These are phyloP conservation scores for Lasioglossum zephyrum DNA, from an alignment of 2,888 invertebrate genomes.

Conservation along the genomic window DNA sequence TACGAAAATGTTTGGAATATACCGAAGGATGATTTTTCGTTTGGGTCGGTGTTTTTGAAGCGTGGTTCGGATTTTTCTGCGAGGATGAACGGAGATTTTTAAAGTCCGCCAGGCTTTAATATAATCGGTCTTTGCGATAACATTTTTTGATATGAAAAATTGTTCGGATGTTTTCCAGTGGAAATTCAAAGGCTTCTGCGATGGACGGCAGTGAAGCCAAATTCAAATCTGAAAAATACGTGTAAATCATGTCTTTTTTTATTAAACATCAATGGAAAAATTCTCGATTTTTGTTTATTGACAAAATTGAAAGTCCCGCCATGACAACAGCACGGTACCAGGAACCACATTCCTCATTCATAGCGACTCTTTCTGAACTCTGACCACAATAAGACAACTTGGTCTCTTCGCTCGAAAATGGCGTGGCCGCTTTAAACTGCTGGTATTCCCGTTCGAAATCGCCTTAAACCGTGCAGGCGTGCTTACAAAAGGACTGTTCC, in stretches of 20 bases:
- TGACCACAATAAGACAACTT: background rate
- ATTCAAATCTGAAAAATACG: background rate
- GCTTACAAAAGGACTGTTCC: constrained; percentile 9
- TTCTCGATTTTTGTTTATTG: background rate
- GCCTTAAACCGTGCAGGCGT: constrained; percentile 10
- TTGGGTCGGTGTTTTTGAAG: background rate
- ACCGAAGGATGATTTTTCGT: background rate
- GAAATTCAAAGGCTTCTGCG: background rate
- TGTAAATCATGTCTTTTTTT: background rate
- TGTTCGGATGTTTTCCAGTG: background rate
- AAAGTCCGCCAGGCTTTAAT: background rate
- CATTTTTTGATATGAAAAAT: background rate
- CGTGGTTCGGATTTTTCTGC: background rate
- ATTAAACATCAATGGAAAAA: background rate
- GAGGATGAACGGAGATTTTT: background rate
- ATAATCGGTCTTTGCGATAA: background rate
- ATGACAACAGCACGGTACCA: background rate
- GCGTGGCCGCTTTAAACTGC: background rate
- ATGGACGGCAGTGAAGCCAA: background rate
- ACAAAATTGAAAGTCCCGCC: background rate
- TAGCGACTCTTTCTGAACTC: background rate
- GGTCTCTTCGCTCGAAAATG: background rate
- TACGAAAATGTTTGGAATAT: background rate
- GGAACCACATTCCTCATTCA: background rate
- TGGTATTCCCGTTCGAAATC: background rate